These are phyloP conservation scores for Xiphophorus hellerii DNA, from an alignment of 2,113 vertebrate genomes.

Conservation along the genomic window DNA sequence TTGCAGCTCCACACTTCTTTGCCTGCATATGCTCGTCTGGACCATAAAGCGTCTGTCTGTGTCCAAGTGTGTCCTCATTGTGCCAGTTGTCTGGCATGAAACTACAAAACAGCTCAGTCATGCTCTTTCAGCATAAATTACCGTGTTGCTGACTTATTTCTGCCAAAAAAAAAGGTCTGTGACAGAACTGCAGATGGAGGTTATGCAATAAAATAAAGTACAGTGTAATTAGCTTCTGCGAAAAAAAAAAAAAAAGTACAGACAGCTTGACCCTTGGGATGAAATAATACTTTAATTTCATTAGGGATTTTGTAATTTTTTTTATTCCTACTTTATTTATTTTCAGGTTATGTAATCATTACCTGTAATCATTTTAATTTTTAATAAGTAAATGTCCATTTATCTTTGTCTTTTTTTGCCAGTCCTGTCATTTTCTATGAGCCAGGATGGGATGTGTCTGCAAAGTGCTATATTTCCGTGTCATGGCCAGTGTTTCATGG, in stretches of 20 bases:
- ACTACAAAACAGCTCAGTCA: constrained; percentile 3
- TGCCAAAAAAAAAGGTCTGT: background rate
- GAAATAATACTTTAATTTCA: too few relatives aligned
- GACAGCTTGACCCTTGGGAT: too few relatives aligned
- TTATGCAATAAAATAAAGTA: background rate
- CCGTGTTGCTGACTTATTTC: background rate
- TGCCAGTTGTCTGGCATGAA: background rate
- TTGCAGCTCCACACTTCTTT: constrained; percentile 1
- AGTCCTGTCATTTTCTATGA: background rate
- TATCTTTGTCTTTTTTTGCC: background rate
- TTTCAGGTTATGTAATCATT: background rate
- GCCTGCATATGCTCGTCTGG: constrained; percentile 4
- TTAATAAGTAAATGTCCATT: background rate
- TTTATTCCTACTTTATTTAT: background rate
- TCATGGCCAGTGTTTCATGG: constrained; percentile 1
- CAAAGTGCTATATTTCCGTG: background rate
- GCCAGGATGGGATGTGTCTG: background rate
- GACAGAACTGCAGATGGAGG: constrained; percentile 10
- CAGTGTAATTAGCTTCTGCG: background rate
- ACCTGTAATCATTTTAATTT: background rate
- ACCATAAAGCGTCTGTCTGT: background rate
- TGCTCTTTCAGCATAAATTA: constrained; percentile 15
- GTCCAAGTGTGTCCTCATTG: constrained; percentile 12
- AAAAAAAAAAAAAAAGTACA: background rate
- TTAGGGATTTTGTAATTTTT: background rate